Conservation (phyloP, 53 echinoderm and acorn worm genomes). For the Holothuria scabra region DNA sequence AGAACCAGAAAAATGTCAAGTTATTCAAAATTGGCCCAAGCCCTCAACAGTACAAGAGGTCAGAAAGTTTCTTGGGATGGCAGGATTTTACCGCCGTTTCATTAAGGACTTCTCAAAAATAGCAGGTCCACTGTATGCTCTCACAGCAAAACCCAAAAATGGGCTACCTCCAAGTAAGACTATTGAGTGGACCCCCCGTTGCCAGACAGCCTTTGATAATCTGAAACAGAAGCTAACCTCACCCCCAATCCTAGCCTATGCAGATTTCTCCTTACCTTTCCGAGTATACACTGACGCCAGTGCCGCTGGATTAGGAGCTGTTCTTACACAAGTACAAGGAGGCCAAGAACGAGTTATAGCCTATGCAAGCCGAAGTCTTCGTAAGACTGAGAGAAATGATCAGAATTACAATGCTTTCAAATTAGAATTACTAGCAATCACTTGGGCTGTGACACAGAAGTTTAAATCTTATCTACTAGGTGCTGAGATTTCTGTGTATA, state of each 20-base stretch:
- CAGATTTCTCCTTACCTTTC: no score
- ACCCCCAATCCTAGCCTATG: no score
- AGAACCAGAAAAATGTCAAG: no score
- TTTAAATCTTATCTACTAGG: constrained; percentile 64
- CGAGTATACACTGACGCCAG: no score
- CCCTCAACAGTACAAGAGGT: constrained; percentile 57
- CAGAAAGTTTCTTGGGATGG: constrained; percentile 61
- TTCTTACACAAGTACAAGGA: no score
- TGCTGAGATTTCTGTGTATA: constrained; percentile 16
- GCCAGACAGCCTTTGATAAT: no score
- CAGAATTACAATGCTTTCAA: constrained; percentile 64
- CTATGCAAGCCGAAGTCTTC: constrained; percentile 50
- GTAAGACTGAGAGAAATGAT: constrained; percentile 42
- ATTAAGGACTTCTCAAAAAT: constrained; percentile 51
- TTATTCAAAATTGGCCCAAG: constrained; percentile 55
- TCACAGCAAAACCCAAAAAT: no score
- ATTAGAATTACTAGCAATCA: constrained; percentile 39
- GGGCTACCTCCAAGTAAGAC: no score
- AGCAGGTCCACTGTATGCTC: constrained; percentile 57
- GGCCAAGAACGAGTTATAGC: no score
- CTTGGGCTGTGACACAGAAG: constrained; percentile 60
- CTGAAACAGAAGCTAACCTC: no score
- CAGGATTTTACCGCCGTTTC: constrained; percentile 71
- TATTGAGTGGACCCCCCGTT: no score
- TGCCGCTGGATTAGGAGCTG: no score